Percentiles rank a stretch among this genome's conserved stretches.
Evolutionary conservation across 2,888 invertebrate species (phyloP).

Genomic region (Ennomos fuscantarius): DNA sequence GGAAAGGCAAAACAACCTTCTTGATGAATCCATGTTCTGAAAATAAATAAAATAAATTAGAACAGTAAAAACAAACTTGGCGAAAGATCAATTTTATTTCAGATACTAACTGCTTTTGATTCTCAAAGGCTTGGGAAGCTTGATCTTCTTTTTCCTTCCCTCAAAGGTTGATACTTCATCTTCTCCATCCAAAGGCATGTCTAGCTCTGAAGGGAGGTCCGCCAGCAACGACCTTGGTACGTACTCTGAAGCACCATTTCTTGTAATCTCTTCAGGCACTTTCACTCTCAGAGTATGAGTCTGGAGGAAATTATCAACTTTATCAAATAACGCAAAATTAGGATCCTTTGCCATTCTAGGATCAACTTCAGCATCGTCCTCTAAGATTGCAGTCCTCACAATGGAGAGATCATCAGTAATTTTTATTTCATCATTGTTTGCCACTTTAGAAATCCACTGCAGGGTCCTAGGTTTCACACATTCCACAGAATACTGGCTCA

Average conservation of each 20-base stretch:
- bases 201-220: slow-evolving; percentile 87
- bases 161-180: slow-evolving; percentile 75
- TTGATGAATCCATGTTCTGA: slow-evolving; percentile 93
- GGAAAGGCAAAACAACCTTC: slow-evolving; percentile 93
- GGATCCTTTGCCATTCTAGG: slow-evolving; percentile 83
- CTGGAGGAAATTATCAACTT: slow-evolving; percentile 90
- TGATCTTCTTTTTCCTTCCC: slow-evolving; percentile 81
- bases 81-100: slow-evolving; percentile 24
- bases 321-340: slow-evolving; percentile 87
- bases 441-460: slow-evolving; percentile 89
- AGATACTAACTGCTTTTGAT: slow-evolving; percentile 76
- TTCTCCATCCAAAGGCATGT: slow-evolving; percentile 88
- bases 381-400: slow-evolving; percentile 85
- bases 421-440: slow-evolving; percentile 88
- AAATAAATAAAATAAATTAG: slow-evolving; percentile 48
- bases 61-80: neutral
- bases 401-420: slow-evolving; percentile 91
- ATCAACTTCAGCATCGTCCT: slow-evolving; percentile 64
- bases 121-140: slow-evolving; percentile 81
- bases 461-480: slow-evolving; percentile 92
- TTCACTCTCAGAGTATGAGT: slow-evolving; percentile 91
- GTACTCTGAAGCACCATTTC: slow-evolving; percentile 84
- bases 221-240: slow-evolving; percentile 88
- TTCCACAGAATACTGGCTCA: slow-evolving; percentile 88
- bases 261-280: slow-evolving; percentile 87